Evolutionary conservation across 2,113 vertebrate species (phyloP).

Genomic region (Phyllopteryx taeniolatus): DNA sequence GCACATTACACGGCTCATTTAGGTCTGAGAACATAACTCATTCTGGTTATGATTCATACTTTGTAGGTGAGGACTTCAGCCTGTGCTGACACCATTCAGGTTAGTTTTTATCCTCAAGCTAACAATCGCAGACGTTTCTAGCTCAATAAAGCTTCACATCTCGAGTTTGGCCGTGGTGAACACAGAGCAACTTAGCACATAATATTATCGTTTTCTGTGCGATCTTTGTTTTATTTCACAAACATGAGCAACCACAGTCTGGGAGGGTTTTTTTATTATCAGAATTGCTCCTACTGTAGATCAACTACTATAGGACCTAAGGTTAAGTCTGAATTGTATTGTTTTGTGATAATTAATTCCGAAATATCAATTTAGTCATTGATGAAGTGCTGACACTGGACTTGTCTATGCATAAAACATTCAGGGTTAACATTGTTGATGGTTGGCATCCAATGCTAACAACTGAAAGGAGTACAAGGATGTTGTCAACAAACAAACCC

Average conservation of each 20-base stretch:
- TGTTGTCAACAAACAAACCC: no score
- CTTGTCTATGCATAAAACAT: no score
- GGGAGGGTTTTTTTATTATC: not conserved
- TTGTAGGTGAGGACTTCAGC: conserved; percentile 36
- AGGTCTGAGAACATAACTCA: conserved; percentile 40
- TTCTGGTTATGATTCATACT: conserved; percentile 45
- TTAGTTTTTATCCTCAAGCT: conserved; percentile 28
- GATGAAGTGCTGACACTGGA: no score
- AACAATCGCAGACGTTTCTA: conserved; percentile 9
- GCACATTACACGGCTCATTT: conserved; percentile 42
- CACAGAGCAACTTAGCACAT: not conserved
- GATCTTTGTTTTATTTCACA: not conserved
- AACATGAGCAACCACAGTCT: not conserved
- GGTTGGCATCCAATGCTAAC: no score
- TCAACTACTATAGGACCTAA: not conserved
- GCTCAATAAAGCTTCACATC: conserved; percentile 5
- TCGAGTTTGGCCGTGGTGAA: conserved; percentile 6
- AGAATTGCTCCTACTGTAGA: not conserved
- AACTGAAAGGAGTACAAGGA: no score
- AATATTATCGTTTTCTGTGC: not conserved
- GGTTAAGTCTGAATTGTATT: no score
- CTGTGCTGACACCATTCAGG: conserved; percentile 22
- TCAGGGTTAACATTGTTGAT: no score
- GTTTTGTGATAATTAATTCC: no score
- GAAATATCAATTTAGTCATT: no score